Evolutionary conservation across 2,797 vertebrate genomes (phyloP).

Genomic region (Podarcis siculus): DNA sequence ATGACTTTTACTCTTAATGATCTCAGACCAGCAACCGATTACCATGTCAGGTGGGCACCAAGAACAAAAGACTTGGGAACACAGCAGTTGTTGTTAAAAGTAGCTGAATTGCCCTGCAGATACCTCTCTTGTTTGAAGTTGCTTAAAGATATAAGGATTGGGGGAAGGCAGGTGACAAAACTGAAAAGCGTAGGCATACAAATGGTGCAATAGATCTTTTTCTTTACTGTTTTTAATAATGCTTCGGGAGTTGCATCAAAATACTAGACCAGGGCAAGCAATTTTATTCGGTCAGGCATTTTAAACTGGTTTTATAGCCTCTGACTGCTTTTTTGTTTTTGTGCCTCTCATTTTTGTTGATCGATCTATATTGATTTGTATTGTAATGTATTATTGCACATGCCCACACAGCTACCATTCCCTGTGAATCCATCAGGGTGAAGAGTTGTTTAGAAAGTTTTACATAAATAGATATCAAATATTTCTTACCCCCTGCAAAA

Average conservation of each 20-base stretch:
- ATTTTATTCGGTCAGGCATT: neutral
- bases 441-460: no score
- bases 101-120: no score
- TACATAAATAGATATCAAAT: neutral
- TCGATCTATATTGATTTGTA: no score
- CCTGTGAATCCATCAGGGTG: no score
- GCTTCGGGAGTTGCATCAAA: neutral
- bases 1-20: slow-evolving; percentile 78
- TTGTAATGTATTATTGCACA: no score
- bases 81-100: neutral
- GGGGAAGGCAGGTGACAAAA: neutral
- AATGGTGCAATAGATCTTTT: neutral
- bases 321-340: no score
- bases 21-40: slow-evolving; percentile 80
- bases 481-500: neutral
- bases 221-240: neutral
- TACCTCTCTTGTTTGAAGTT: neutral
- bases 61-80: neutral
- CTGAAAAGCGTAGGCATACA: neutral
- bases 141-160: neutral
- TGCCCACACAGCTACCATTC: no score
- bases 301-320: neutral
- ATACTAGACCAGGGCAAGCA: neutral
- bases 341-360: no score
- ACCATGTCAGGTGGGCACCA: slow-evolving; percentile 78